Base-by-base conservation (phyloP, 1,140 invertebrate genomes). In the Ctenoplectra terminalis region DNA sequence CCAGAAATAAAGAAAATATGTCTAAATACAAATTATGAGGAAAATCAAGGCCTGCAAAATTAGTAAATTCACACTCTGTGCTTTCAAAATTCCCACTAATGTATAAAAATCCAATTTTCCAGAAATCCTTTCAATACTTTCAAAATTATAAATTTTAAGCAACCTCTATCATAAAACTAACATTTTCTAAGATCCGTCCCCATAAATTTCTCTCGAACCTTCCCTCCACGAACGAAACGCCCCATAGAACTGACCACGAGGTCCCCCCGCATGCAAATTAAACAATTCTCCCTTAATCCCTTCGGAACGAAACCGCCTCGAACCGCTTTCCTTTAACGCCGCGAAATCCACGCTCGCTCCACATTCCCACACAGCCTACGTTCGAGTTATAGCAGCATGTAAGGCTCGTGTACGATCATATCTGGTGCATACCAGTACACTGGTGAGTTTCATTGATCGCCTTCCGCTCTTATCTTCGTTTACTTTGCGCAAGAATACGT, bases 391-490 rank as follows among this genome's bases (percentile, higher is more conserved):
- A 23, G 46, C 40, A 9, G 20, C 7, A 8, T 6, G 43, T 4
- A 66, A 17, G n/a, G 26, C 26, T n/a, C 11, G n/a, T 6, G 48
- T 2, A 20, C 50, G 74, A 67, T 76, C 48, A 1, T 66, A 67
- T 76, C 48, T 46, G 26, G 23, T 31, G 26, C 40, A 26, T 70
- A 70, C 52, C 64, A 20, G 64, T 67, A 34, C 43, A 48, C 15
- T 26, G 13, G 40, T 8, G 9, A 1, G 15, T 70, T 60, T 60
- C 54, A 50, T 70, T 48, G 75, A 50, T 61, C 75, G 54, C 29
- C 34, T 26, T n/a, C 17, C 34, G 6, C 8, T 66, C 73, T 61
- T 40, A 61, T 48, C 8, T 31, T 20, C 31, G 31, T 17, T 75
- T n/a, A 17, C 9, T 34, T 29, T 31, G 29, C 43, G 20, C 6